These are phyloP conservation scores for Galaxias olidus DNA, from an alignment of 2,797 vertebrate genomes.

Conservation along the genomic window DNA sequence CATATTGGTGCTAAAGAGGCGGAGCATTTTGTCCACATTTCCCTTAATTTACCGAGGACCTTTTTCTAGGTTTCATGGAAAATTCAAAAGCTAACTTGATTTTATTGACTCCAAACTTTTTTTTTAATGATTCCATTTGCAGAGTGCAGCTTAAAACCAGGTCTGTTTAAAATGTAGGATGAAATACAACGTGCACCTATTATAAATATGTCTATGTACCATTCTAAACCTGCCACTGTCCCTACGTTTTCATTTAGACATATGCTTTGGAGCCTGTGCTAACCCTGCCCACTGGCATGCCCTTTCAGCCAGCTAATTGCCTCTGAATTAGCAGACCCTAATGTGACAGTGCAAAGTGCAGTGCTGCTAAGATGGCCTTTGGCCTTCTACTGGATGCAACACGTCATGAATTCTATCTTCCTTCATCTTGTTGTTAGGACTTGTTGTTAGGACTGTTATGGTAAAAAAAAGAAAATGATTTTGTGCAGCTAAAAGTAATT, in stretches of 20 bases:
- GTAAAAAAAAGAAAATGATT: no score
- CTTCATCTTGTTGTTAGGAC: no score
- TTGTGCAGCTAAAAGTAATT: no score
- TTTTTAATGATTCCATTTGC: no score
- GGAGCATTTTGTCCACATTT: conserved; percentile 13
- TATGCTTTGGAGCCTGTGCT: conserved; percentile 37
- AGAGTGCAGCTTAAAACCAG: no score
- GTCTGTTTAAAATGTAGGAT: no score
- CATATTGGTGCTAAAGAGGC: conserved; percentile 16
- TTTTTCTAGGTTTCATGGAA: no score
- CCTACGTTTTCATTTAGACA: neutral
- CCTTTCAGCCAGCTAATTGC: conserved; percentile 66
- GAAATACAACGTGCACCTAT: neutral
- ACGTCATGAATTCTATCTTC: conserved; percentile 32
- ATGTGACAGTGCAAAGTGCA: conserved; percentile 63
- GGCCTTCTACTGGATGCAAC: conserved; percentile 60
- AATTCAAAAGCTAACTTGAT: no score
- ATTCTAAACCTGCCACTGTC: neutral
- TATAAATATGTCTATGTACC: no score
- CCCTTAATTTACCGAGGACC: conserved; percentile 1
- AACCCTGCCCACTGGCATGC: conserved; percentile 49
- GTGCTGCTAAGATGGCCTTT: conserved; percentile 50
- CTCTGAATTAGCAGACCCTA: conserved; percentile 63
- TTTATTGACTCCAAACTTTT: no score
- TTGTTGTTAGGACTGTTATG: no score